Evolutionary conservation across 2,888 invertebrate genomes (phyloP).

Genomic region (Tolmerus cingulatus): DNA sequence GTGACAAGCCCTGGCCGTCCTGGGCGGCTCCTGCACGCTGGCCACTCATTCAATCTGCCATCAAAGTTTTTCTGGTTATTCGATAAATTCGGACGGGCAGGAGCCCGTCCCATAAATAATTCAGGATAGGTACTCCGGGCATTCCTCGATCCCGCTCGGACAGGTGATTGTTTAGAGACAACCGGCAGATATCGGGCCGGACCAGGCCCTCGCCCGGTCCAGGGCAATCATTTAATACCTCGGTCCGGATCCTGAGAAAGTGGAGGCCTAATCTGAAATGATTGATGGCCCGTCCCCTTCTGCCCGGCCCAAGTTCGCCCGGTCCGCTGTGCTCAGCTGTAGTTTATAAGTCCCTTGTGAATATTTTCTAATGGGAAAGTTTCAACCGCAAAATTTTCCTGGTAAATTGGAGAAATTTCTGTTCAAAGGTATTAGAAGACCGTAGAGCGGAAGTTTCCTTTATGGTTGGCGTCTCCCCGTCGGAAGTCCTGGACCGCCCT

Average conservation of each 20-base stretch:
- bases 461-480: background rate
- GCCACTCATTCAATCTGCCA: slow-evolving; percentile 1
- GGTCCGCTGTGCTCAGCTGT: background rate
- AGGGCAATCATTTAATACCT: background rate
- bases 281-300: slow-evolving; percentile 11
- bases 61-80: slow-evolving; percentile 21
- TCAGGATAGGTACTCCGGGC: background rate
- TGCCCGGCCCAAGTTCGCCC: background rate
- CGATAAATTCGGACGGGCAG: background rate
- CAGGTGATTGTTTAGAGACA: slow-evolving; percentile 34
- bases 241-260: background rate
- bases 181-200: background rate
- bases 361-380: slow-evolving; percentile 39
- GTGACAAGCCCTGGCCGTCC: background rate
- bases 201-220: background rate
- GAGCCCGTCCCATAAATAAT: slow-evolving; percentile 23
- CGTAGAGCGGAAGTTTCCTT: slow-evolving; percentile 32
- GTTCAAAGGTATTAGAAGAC: slow-evolving; percentile 37
- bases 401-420: slow-evolving; percentile 34
- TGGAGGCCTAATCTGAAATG: slow-evolving; percentile 28
- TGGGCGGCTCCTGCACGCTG: background rate
- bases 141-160: slow-evolving; percentile 25
- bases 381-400: slow-evolving; percentile 36
- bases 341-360: slow-evolving; percentile 37
- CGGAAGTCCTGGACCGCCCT: background rate